These are phyloP conservation scores for Pristionchus entomophagus DNA, from an alignment of 2,888 invertebrate species.

Conservation along the genomic window DNA sequence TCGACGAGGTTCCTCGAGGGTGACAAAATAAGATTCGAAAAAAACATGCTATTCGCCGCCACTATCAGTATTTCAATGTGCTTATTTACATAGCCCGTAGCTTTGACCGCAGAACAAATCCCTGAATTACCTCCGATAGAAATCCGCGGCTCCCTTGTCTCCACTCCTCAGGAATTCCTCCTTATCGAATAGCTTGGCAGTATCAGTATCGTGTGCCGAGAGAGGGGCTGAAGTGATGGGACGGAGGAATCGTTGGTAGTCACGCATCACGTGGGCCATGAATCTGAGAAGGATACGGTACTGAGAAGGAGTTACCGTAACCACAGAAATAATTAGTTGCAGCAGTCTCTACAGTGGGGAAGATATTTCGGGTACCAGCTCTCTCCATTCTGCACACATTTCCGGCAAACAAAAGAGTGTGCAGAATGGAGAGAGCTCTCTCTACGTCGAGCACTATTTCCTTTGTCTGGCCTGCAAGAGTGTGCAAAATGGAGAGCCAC, in stretches of 20 bases:
- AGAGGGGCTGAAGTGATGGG: slow-evolving; percentile 81
- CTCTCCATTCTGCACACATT: no score
- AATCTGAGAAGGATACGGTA: slow-evolving; percentile 57
- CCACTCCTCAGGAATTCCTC: slow-evolving; percentile 89
- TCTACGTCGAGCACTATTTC: no score
- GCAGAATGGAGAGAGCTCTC: no score
- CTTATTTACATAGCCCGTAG: not conserved
- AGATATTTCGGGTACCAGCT: no score
- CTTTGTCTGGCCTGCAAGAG: no score
- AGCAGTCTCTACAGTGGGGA: no score
- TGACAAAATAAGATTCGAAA: no score
- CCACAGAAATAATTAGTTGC: not conserved
- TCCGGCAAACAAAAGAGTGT: no score
- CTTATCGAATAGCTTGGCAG: slow-evolving; percentile 93
- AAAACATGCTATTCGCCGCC: no score
- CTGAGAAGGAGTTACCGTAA: not conserved
- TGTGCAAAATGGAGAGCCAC: no score
- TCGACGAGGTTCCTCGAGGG: no score
- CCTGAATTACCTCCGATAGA: slow-evolving; percentile 62
- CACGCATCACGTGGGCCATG: slow-evolving; percentile 71
- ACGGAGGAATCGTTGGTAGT: slow-evolving; percentile 77
- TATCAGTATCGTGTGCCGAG: slow-evolving; percentile 91
- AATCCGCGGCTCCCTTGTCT: slow-evolving; percentile 82
- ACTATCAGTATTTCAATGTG: no score
- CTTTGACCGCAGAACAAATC: not conserved